Evolutionary conservation across 2,113 vertebrate species (phyloP).

Genomic region (Dasyornis broadbenti): DNA sequence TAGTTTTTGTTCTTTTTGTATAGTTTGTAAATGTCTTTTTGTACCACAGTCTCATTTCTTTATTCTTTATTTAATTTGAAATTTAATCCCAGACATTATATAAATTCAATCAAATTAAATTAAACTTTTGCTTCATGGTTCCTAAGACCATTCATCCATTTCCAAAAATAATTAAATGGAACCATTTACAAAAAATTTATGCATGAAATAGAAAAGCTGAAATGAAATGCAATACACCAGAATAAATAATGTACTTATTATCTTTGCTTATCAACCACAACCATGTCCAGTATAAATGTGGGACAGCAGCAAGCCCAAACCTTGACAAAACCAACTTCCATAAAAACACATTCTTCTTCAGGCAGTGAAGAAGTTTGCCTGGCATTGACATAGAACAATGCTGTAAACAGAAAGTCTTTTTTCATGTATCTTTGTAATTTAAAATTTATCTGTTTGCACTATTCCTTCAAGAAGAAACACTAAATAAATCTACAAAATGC

Average conservation of each 20-base stretch:
- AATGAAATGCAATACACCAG: neutral
- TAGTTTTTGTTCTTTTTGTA: neutral
- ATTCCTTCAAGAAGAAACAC: neutral
- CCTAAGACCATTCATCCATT: neutral
- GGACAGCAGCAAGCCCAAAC: neutral
- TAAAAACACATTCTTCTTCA: neutral
- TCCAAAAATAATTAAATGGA: neutral
- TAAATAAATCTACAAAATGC: neutral
- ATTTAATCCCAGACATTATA: neutral
- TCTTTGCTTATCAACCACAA: neutral
- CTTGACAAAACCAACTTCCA: accelerated
- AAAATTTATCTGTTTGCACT: neutral
- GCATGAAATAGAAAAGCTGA: neutral
- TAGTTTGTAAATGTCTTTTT: neutral
- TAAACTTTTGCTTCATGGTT: neutral
- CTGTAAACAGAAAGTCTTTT: neutral
- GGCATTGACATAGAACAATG: neutral
- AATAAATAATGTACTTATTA: neutral
- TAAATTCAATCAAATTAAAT: neutral
- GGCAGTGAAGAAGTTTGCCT: neutral
- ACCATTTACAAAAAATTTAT: neutral
- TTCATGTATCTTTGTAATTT: neutral
- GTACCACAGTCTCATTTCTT: neutral
- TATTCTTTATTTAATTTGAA: neutral
- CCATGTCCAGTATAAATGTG: neutral